Evolutionary conservation across 2,888 invertebrate species (phyloP).

Genomic region (Ectropis crepuscularia): DNA sequence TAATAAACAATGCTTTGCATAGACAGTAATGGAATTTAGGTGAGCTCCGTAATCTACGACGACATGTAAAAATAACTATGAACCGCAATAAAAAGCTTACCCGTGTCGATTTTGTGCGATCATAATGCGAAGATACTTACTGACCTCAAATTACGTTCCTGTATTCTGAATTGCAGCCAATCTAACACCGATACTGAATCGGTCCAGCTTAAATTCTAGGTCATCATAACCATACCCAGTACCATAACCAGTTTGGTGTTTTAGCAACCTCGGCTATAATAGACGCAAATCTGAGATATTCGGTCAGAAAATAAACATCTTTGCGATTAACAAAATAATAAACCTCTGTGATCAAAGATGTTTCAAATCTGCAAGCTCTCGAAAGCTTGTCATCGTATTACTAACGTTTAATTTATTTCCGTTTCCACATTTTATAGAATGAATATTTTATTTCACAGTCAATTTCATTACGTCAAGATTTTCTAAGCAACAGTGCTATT

Average conservation of each 20-base stretch:
- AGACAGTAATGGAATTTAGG: slow-evolving; percentile 19
- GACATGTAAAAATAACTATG: slow-evolving; percentile 20
- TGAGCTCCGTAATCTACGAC: slow-evolving; percentile 19
- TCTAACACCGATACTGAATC: slow-evolving; percentile 1
- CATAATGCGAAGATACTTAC: background rate
- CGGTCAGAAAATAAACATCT: slow-evolving; percentile 8
- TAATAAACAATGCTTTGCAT: slow-evolving; percentile 19
- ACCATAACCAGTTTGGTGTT: slow-evolving; percentile 6
- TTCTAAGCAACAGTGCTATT: slow-evolving; percentile 33
- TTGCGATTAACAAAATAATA: slow-evolving; percentile 11
- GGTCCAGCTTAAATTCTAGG: slow-evolving; percentile 7
- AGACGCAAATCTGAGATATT: slow-evolving; percentile 1
- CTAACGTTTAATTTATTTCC: slow-evolving; percentile 22
- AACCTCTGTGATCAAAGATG: slow-evolving; percentile 11
- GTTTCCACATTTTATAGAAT: slow-evolving; percentile 33
- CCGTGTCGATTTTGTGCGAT: background rate
- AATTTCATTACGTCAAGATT: slow-evolving; percentile 30
- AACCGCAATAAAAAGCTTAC: background rate
- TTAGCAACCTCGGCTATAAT: background rate
- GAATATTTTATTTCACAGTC: slow-evolving; percentile 29
- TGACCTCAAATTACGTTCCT: background rate
- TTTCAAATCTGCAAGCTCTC: slow-evolving; percentile 1
- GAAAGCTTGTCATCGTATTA: slow-evolving; percentile 15
- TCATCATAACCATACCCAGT: no score
- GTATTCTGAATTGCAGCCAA: background rate